Percentiles rank a stretch among this genome's conserved stretches.
These are phyloP conservation scores for Theretra japonica DNA, from an alignment of 2,888 invertebrate species.

Conservation along the genomic window DNA sequence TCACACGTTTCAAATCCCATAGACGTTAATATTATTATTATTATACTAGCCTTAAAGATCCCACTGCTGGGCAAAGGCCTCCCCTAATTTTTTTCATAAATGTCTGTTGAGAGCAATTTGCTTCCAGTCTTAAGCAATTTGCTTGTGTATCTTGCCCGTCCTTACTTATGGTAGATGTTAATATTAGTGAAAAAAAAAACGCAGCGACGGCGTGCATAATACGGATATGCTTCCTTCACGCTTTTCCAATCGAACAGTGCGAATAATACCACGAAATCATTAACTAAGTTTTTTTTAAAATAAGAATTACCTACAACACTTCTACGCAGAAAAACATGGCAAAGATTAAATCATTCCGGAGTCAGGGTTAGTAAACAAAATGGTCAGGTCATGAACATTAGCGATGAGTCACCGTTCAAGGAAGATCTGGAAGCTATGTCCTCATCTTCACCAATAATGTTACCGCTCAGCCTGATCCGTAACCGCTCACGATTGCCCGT, in stretches of 20 bases:
- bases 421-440: slow-evolving; percentile 78
- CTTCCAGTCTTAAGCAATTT: no score
- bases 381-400: slow-evolving; percentile 75
- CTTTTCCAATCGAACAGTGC: neutral
- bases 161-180: no score
- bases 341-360: slow-evolving; percentile 48
- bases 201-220: neutral
- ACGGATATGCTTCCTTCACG: neutral
- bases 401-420: slow-evolving; percentile 75
- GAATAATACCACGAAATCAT: neutral
- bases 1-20: no score
- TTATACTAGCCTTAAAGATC: no score
- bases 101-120: no score
- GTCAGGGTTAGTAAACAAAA: slow-evolving; percentile 68
- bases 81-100: no score
- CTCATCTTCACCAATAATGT: slow-evolving; percentile 60
- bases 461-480: slow-evolving; percentile 45
- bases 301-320: slow-evolving; percentile 33
- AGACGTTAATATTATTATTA: neutral
- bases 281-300: neutral
- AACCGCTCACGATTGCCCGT: slow-evolving; percentile 56
- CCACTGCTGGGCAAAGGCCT: no score
- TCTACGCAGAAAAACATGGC: slow-evolving; percentile 51
- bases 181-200: neutral
- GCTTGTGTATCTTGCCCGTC: no score